Evolutionary conservation across 2,888 invertebrate genomes (phyloP).

Genomic region (Podabrus alpinus): DNA sequence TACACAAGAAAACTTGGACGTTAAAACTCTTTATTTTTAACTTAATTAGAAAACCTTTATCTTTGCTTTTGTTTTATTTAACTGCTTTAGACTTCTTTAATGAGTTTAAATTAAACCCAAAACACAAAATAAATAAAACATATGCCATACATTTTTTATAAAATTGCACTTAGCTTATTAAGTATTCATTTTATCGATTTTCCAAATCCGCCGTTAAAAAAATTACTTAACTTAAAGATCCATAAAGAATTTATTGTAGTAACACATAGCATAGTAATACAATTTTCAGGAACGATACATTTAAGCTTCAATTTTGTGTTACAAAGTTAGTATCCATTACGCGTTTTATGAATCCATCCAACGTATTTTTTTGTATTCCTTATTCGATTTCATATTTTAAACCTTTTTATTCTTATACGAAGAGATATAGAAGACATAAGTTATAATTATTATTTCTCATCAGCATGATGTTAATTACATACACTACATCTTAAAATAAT

Average conservation of each 20-base stretch:
- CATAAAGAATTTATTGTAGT: not conserved
- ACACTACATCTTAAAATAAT: not conserved
- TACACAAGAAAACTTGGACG: not conserved
- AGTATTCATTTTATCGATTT: not conserved
- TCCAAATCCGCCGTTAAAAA: not conserved
- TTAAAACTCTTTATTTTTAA: constrained; percentile 16
- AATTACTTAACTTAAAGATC: not conserved
- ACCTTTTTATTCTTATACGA: not conserved
- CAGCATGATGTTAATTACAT: not conserved
- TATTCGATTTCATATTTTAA: not conserved
- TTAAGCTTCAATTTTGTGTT: not conserved
- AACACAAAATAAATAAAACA: constrained; percentile 12
- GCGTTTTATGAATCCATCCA: not conserved
- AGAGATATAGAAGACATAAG: not conserved
- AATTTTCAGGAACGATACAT: not conserved
- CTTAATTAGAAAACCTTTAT: constrained; percentile 14
- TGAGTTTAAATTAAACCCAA: constrained; percentile 11
- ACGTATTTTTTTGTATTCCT: not conserved
- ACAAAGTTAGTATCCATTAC: not conserved
- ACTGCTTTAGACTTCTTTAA: constrained; percentile 16
- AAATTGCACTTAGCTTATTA: not conserved
- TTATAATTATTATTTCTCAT: not conserved
- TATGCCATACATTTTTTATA: not conserved
- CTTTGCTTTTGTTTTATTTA: constrained; percentile 11
- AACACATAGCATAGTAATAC: not conserved